These are phyloP conservation scores for Champsocephalus gunnari DNA, from an alignment of 2,797 vertebrate genomes.

Conservation along the genomic window DNA sequence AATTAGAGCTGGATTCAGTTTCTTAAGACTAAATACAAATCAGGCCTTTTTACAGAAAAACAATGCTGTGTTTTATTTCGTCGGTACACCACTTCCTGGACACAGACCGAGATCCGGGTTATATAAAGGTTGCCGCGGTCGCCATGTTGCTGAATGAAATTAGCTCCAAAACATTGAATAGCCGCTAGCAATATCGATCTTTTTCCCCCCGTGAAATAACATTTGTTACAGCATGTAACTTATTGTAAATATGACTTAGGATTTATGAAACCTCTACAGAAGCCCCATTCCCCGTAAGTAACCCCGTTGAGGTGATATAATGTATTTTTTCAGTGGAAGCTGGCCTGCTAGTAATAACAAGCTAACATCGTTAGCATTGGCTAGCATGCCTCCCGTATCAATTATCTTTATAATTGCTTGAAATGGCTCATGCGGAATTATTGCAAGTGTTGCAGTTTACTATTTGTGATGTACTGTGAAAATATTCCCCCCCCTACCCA, in stretches of 20 bases:
- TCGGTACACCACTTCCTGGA: constrained; percentile 38
- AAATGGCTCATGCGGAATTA: constrained; percentile 1
- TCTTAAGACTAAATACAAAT: neutral
- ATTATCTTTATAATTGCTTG: constrained; percentile 30
- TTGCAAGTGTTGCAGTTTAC: neutral
- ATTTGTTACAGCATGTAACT: constrained; percentile 49
- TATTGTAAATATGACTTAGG: constrained; percentile 68
- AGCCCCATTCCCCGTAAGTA: constrained; percentile 77
- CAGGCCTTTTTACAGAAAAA: neutral
- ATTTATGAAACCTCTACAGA: constrained; percentile 63
- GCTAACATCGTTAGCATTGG: constrained; percentile 62
- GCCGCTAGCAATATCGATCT: constrained; percentile 71
- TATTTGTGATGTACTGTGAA: accelerated
- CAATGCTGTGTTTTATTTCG: neutral
- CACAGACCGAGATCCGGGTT: constrained; percentile 78
- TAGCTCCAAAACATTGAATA: constrained; percentile 79
- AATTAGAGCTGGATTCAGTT: neutral
- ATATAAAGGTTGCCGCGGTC: constrained; percentile 68
- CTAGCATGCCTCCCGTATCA: constrained; percentile 57
- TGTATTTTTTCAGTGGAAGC: constrained; percentile 51
- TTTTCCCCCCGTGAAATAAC: constrained; percentile 51
- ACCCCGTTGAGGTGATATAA: constrained; percentile 23
- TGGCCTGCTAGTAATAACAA: constrained; percentile 69
- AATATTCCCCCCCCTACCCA: accelerated
- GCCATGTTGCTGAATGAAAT: constrained; percentile 85